Evolutionary conservation across 2,888 invertebrate species (phyloP).

Genomic region (Patella ulyssiponensis): DNA sequence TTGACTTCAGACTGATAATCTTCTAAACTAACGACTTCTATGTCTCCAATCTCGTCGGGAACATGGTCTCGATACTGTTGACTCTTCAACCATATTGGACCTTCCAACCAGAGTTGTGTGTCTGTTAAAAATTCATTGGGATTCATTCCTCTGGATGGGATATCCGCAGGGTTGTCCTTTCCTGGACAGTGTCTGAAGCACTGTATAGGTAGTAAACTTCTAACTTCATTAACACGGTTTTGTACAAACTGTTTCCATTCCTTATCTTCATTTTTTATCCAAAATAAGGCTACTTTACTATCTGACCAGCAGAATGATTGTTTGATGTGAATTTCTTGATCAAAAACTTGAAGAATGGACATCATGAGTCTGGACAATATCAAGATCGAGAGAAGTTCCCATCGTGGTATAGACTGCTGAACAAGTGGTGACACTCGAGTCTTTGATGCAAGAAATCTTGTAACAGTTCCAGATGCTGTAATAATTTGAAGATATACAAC

Average conservation of each 20-base stretch:
- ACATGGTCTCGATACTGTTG: not conserved
- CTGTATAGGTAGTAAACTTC: not conserved
- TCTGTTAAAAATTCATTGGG: not conserved
- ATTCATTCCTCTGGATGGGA: conserved; percentile 6
- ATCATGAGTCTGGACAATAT: not conserved
- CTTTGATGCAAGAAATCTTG: too few species aligned
- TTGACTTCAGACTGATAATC: not conserved
- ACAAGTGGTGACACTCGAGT: too few species aligned
- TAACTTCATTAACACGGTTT: not conserved
- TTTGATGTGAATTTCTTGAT: not conserved
- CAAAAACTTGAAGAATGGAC: not conserved
- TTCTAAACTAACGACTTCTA: not conserved
- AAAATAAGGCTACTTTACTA: not conserved
- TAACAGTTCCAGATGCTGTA: not conserved
- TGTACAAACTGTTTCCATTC: not conserved
- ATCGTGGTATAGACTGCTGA: conserved; percentile 4
- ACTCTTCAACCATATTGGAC: not conserved
- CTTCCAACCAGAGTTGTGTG: not conserved
- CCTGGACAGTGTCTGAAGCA: conserved; percentile 1
- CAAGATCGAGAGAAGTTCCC: not conserved
- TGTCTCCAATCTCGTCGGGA: not conserved
- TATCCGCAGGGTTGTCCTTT: conserved; percentile 1
- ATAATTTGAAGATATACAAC: not conserved
- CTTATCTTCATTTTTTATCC: conserved; percentile 2
- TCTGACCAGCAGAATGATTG: conserved; percentile 1